Conservation (phyloP, 2,888 invertebrate species). For the Nasonovia ribisnigri region DNA sequence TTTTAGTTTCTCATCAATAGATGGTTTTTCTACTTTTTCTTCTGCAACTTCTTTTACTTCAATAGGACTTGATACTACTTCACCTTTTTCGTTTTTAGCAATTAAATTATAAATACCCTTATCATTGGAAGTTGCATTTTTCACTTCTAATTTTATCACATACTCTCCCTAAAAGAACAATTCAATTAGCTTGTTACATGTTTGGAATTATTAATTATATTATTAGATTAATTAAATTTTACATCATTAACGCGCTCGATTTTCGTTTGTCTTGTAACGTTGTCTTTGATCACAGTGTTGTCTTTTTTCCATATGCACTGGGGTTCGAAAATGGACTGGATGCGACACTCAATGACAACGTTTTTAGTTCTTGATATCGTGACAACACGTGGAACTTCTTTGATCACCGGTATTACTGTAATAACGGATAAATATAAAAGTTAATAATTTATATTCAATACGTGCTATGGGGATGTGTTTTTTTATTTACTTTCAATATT, state of each 20-base stretch:
- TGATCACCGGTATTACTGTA: conserved; percentile 90
- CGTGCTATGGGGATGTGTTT: background rate
- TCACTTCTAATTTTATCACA: conserved; percentile 89
- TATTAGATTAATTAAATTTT: conserved; percentile 68
- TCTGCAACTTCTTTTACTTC: conserved; percentile 87
- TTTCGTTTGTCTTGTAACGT: conserved; percentile 80
- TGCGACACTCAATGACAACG: conserved; percentile 92
- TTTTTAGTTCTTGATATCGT: conserved; percentile 93
- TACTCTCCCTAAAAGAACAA: conserved; percentile 81
- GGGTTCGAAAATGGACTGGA: conserved; percentile 93
- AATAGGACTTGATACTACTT: conserved; percentile 89
- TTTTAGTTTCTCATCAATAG: conserved; percentile 82
- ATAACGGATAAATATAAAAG: conserved; percentile 67
- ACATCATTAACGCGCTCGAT: conserved; percentile 86
- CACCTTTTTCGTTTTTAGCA: conserved; percentile 93
- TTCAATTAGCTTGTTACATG: background rate
- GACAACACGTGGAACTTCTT: conserved; percentile 91
- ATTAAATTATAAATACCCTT: conserved; percentile 91
- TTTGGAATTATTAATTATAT: background rate
- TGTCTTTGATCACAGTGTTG: conserved; percentile 81
- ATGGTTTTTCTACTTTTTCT: conserved; percentile 82
- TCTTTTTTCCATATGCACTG: conserved; percentile 96
- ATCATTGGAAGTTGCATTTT: conserved; percentile 83
- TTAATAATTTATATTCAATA: conserved; percentile 18
- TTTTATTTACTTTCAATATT: conserved; percentile 94